Evolutionary conservation across 1,140 invertebrate genomes (phyloP).

Genomic region (Pissodes strobi): DNA sequence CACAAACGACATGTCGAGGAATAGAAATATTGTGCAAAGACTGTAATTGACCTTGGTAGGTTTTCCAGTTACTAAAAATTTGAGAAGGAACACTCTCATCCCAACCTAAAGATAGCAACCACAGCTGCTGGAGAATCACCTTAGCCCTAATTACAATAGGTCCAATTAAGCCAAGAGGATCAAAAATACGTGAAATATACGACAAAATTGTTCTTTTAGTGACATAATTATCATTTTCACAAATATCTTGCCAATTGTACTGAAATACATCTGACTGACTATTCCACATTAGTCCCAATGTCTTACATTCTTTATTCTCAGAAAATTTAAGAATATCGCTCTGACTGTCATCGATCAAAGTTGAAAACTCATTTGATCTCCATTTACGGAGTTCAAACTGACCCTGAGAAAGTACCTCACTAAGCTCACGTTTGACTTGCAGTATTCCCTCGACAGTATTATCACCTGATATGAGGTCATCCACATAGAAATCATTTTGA

Average conservation of each 20-base stretch:
- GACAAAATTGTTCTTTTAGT: slow-evolving; percentile 35
- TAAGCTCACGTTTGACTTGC: too few relatives aligned
- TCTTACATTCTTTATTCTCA: neutral
- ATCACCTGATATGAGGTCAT: too few relatives aligned
- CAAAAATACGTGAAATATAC: slow-evolving; percentile 34
- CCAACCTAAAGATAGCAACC: slow-evolving; percentile 46
- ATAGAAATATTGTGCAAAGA: neutral
- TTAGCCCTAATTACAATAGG: slow-evolving; percentile 48
- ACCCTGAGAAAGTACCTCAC: too few relatives aligned
- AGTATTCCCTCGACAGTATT: too few relatives aligned
- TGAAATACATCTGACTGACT: neutral
- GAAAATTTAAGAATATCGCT: too few relatives aligned
- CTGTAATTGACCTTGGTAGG: neutral
- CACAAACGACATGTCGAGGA: neutral
- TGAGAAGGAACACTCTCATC: slow-evolving; percentile 39
- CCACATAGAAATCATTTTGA: too few relatives aligned
- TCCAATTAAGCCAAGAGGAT: slow-evolving; percentile 40
- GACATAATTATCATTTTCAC: neutral
- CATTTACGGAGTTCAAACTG: too few relatives aligned
- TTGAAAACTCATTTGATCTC: too few relatives aligned
- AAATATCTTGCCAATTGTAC: neutral
- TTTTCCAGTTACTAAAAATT: too few relatives aligned
- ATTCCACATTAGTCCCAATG: slow-evolving; percentile 1
- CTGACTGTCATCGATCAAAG: too few relatives aligned
- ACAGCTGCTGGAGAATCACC: slow-evolving; percentile 50